These are phyloP conservation scores for Drosophila histrio DNA, from an alignment of 2,888 invertebrate genomes.

Conservation along the genomic window DNA sequence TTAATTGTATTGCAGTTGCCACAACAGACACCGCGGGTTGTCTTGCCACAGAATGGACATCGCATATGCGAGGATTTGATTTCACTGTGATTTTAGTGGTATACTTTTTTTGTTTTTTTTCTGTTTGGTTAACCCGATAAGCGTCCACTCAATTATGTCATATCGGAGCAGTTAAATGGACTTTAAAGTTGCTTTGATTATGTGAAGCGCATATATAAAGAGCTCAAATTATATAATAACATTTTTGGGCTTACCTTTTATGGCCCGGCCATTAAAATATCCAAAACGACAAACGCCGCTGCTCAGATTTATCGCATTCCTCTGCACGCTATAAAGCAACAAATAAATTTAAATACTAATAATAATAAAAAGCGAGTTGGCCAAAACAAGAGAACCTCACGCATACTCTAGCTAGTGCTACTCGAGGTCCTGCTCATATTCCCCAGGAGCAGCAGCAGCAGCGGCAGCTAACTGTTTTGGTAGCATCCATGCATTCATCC, in stretches of 20 bases:
- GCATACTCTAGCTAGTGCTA: constrained; percentile 36
- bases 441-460: constrained; percentile 3
- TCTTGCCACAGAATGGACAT: constrained; percentile 49
- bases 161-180: constrained; percentile 74
- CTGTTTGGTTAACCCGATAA: constrained; percentile 39
- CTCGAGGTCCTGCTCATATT: constrained; percentile 6
- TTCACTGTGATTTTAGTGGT: constrained; percentile 25
- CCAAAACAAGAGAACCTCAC: constrained; percentile 46
- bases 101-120: background rate
- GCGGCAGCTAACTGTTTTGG: constrained; percentile 33
- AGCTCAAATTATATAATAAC: constrained; percentile 54
- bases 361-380: constrained; percentile 66
- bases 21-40: constrained; percentile 65
- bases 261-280: constrained; percentile 67
- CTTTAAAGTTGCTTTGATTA: constrained; percentile 75
- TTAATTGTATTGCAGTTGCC: constrained; percentile 67
- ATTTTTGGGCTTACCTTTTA: constrained; percentile 75
- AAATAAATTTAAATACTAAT: constrained; percentile 80
- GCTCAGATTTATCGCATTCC: constrained; percentile 73
- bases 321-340: constrained; percentile 76
- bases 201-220: constrained; percentile 39
- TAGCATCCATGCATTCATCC: constrained; percentile 59
- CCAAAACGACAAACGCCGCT: constrained; percentile 53
- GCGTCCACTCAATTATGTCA: constrained; percentile 71
- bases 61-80: constrained; percentile 71